phyloP scores from a whole-genome alignment of 2,888 invertebrate species.

The Frankliniella intonsa region DNA sequence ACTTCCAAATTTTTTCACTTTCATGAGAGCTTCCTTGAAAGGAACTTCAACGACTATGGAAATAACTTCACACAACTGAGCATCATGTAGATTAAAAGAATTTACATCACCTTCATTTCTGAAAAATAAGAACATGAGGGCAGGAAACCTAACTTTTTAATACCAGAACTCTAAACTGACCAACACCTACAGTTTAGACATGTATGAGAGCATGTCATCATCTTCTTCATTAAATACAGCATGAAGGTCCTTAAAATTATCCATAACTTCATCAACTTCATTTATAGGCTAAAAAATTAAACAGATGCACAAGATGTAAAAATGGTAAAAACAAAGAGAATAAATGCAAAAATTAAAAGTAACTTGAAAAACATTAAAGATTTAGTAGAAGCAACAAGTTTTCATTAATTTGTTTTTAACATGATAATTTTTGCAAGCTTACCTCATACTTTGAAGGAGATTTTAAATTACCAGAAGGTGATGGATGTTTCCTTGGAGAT shows the following conservation, averaged over 20 bases:
- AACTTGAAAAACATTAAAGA: not conserved
- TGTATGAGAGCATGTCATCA: not conserved
- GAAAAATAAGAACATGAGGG: not conserved
- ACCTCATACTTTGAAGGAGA: not conserved
- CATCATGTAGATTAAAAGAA: not conserved
- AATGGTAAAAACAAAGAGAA: not conserved
- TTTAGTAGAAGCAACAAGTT: not conserved
- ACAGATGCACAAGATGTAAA: too few species aligned
- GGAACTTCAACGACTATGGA: not conserved
- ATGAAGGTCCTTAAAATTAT: not conserved
- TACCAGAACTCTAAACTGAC: not conserved
- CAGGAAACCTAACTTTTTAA: not conserved
- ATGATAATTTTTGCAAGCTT: not conserved
- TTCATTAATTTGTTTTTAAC: not conserved
- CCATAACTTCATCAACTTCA: not conserved
- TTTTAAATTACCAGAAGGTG: not conserved
- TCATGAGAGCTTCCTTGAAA: not conserved
- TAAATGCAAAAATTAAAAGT: not conserved
- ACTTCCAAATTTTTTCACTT: not conserved
- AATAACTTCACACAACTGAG: not conserved
- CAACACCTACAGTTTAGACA: not conserved
- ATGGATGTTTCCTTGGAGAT: not conserved
- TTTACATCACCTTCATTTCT: not conserved
- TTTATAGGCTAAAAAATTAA: not conserved
- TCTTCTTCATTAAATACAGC: not conserved